A percentile compares a stretch with the other conserved stretches of the same genome.
These are phyloP conservation scores for Tetraodon nigroviridis DNA, from an alignment of 2,113 vertebrate species.

Conservation along the genomic window DNA sequence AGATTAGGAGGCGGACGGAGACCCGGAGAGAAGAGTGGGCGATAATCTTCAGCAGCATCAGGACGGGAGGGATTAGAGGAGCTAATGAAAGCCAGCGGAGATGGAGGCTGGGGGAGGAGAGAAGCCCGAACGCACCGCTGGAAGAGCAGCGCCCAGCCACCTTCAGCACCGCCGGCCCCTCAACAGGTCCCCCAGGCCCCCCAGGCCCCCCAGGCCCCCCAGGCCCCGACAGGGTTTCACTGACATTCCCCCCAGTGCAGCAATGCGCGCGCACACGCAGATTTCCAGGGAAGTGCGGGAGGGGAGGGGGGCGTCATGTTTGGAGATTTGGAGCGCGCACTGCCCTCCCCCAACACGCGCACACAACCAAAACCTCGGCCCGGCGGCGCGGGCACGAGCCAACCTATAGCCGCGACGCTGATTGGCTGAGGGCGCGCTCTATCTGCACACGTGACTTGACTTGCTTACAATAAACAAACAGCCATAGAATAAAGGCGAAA, in stretches of 20 bases:
- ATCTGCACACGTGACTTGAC: conserved; percentile 68
- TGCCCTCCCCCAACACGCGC: conserved; percentile 23
- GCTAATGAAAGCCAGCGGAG: conserved; percentile 66
- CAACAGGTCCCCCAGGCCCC: conserved; percentile 46
- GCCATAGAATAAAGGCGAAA: conserved; percentile 42
- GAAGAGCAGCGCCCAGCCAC: neutral
- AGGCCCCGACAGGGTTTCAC: conserved; percentile 59
- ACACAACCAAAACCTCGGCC: conserved; percentile 41
- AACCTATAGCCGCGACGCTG: conserved; percentile 34
- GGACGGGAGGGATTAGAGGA: conserved; percentile 64
- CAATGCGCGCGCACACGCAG: conserved; percentile 71
- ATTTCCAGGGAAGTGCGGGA: conserved; percentile 56
- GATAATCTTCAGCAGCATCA: conserved; percentile 64
- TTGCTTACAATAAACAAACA: conserved; percentile 79
- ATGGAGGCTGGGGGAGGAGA: conserved; percentile 25
- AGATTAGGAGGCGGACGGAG: conserved; percentile 49
- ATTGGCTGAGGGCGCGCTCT: conserved; percentile 67
- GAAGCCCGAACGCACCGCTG: no score
- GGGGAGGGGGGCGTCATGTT: conserved; percentile 43
- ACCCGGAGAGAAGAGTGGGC: conserved; percentile 45
- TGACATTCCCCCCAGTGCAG: conserved; percentile 72
- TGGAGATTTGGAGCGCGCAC: conserved; percentile 61
- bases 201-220: conserved; percentile 31
- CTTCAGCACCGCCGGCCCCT: neutral
- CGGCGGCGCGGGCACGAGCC: conserved; percentile 51